A percentile compares a stretch with the other conserved stretches of the same genome.
Evolutionary conservation across 2,888 invertebrate species (phyloP).

Genomic region (Ditylenchus weischeri): DNA sequence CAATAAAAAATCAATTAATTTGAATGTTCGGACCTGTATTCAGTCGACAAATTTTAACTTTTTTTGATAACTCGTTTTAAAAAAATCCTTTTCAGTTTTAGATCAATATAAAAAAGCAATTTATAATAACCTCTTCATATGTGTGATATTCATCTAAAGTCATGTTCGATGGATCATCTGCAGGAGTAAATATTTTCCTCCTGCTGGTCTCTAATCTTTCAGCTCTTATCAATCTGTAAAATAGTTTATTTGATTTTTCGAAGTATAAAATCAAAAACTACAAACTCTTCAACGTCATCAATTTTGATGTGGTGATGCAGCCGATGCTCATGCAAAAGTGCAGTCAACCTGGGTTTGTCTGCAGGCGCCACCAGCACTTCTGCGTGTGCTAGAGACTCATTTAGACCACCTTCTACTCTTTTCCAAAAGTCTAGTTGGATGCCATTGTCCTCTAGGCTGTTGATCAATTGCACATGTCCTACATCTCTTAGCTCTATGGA

Average conservation of each 20-base stretch:
- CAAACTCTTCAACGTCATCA: not conserved
- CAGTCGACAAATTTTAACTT: no score
- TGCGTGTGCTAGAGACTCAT: not conserved
- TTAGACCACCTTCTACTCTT: not conserved
- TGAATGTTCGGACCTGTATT: no score
- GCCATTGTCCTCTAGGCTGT: not conserved
- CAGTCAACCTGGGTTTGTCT: not conserved
- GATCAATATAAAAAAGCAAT: no score
- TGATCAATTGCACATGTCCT: not conserved
- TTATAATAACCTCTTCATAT: constrained; percentile 2
- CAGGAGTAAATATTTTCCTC: not conserved
- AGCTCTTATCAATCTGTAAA: not conserved
- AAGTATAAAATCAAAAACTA: no score
- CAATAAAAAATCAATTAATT: no score
- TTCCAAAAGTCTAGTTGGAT: not conserved
- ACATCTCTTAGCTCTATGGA: constrained; percentile 1
- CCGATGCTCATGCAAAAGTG: not conserved
- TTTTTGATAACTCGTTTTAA: no score
- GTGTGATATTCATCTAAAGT: not conserved
- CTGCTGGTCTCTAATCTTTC: not conserved
- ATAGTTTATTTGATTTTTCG: no score
- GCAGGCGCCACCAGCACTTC: not conserved
- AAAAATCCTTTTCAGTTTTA: no score
- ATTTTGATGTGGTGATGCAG: not conserved
- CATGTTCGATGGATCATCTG: not conserved